Evolutionary conservation across 1,140 invertebrate species (phyloP), one percentile per base, ranked within the genome.

Genomic region (Carposina sasakii): DNA sequence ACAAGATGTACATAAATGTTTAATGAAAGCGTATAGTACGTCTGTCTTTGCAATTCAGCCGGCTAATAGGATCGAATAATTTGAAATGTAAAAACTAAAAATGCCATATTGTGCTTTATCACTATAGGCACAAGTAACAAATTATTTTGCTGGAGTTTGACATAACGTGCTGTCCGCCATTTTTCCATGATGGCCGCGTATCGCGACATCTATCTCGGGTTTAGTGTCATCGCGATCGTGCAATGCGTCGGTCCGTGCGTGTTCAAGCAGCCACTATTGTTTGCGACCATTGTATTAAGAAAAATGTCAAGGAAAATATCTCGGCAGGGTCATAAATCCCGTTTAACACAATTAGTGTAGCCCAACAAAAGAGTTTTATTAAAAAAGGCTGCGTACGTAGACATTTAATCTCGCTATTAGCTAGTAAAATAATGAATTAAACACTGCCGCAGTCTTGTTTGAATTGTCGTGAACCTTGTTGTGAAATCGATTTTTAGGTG

Each of bases 401-500:
- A 26, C 52, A 22, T 47, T 60, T 53, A 46, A 51, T 40, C 49
- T 43, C 28, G 31, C 57, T 59, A 40, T 54, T 72, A 63, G 56
- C 42, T 75, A 75, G 67, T 66, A 70, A 75, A 78, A 78, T 76
- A 76, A 76, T 78, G 72, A 69, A 77, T 78, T 77, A 71, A 70
- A 78, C 63, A 60, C 73, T 63, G 73, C 66, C 67, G 63, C 67
- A 72, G 71, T 70, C 64, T 74, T 66, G 64, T 82, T 72, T 70
- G 75, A 77, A 76, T 81, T 75, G 74, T 76, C 67, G 71, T 76
- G 70, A 70, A 71, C 67, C 62, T 74, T 75, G 67, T 71, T 64
- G 71, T 81, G 63, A 63, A 62, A 82, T 81, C 78, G 78, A 82
- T 82, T 81, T 82, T 82, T 78, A 78, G 71, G 67, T 77, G 73